These are phyloP conservation scores for Alligator mississippiensis DNA, from an alignment of 2,113 vertebrate species.

Conservation along the genomic window DNA sequence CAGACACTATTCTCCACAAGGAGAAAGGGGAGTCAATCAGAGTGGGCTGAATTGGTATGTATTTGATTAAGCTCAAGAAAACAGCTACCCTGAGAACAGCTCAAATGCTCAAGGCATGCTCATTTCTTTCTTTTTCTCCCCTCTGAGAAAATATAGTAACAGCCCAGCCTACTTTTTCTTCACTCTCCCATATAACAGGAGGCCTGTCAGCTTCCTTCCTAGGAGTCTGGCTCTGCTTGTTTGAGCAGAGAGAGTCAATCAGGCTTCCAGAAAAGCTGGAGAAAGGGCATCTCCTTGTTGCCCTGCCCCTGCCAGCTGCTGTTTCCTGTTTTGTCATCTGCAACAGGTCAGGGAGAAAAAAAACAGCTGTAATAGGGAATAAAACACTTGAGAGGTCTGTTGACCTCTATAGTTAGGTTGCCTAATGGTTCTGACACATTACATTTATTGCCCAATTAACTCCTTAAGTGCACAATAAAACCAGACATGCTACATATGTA, in stretches of 20 bases:
- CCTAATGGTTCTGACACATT: neutral
- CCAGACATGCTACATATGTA: no score
- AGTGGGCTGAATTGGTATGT: neutral
- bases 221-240: neutral
- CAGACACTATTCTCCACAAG: neutral
- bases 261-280: neutral
- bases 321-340: neutral
- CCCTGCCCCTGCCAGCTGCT: neutral
- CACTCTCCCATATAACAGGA: neutral
- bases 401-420: neutral
- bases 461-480: no score
- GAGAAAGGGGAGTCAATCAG: fast-evolving
- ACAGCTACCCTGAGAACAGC: neutral
- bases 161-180: neutral
- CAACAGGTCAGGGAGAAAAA: neutral
- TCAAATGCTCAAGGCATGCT: neutral
- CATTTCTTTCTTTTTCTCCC: neutral
- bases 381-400: neutral
- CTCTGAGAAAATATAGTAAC: fast-evolving
- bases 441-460: no score
- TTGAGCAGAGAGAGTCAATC: neutral
- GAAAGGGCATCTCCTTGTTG: neutral
- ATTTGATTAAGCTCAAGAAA: no score
- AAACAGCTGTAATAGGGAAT: neutral
- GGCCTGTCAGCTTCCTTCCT: neutral